Evolutionary conservation across 2,113 vertebrate genomes (phyloP).

Genomic region (mouse (Mus musculus)): DNA sequence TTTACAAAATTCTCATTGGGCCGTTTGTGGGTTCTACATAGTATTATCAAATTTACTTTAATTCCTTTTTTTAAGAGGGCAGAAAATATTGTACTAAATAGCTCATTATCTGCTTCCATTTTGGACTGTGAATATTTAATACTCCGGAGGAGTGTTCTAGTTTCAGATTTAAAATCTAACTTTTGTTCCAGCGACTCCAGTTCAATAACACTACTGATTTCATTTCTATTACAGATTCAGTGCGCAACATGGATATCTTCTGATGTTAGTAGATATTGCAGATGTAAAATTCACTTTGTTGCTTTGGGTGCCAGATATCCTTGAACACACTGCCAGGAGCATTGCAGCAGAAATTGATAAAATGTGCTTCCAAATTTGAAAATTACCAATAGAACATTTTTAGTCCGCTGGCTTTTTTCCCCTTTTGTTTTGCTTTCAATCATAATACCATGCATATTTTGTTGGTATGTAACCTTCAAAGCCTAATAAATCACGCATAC

Average conservation of each 20-base stretch:
- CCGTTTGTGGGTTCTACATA: neutral
- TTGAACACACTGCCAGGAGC: neutral
- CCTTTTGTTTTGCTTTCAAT: slow-evolving; percentile 4
- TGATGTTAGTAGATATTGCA: neutral
- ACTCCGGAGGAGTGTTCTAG: slow-evolving; percentile 19
- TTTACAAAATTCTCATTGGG: neutral
- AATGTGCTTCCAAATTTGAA: slow-evolving; percentile 56
- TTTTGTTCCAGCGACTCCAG: neutral
- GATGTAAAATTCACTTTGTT: neutral
- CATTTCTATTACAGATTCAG: slow-evolving; percentile 56
- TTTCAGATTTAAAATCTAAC: slow-evolving; percentile 33
- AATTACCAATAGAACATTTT: neutral
- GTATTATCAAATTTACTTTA: neutral
- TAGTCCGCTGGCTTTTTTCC: neutral
- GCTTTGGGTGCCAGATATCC: neutral
- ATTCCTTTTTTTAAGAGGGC: neutral
- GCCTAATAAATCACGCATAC: neutral
- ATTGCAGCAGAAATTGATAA: neutral
- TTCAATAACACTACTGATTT: neutral
- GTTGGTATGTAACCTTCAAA: neutral
- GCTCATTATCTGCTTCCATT: neutral
- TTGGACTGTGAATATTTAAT: slow-evolving; percentile 35
- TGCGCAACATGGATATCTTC: neutral
- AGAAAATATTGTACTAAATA: neutral
- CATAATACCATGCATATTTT: neutral